Base-by-base conservation (phyloP, 23 tunicate genomes). In the Oikopleura vanhoeffeni region DNA sequence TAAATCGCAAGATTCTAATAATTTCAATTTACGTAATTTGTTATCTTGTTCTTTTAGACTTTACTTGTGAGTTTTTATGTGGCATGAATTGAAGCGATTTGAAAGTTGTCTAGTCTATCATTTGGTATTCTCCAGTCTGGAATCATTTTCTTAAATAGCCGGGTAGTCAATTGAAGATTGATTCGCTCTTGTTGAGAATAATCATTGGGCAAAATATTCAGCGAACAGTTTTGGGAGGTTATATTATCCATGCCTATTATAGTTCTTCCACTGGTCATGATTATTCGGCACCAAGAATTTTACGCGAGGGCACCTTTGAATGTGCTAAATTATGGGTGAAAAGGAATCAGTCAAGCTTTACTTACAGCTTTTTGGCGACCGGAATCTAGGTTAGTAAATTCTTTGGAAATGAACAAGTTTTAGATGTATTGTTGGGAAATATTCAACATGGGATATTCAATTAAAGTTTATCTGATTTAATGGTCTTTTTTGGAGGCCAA, bases 301-400 rank as follows among this genome's bases (percentile, higher is more conserved):
- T 64, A 18, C n/a, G n/a, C 0, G 4, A n/a, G 34, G 35, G 67
- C 83, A 33, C 36, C 86, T 36, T 24, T 82, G 41, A 39, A 83
- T 0, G 41, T 76, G 60, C 8, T 49, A 8, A 49, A 49, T 49
- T 32, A 32, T 71, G 34, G 3, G 34, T n/a, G n/a, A n/a, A 71
- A 71, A 49, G 79, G 79, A 71, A n/a, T 71, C 35, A 32, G 79
- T 13, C 85, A 94, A 91, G 98, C 98, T 24, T 75, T 90, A 3
- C 85, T 94, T 41, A 94, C 98, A 35, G 98, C 98, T 35, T 67
- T 94, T 60, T 91, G 94, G 0, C n/a, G n/a, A n/a, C 90, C 98
- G 2, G 90, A 91, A 0, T 94, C 98, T 38, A 95, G 79, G 79
- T 71, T n/a, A n/a, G n/a, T n/a, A n/a, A n/a, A n/a, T n/a, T n/a